These are phyloP conservation scores for Tigriopus californicus DNA, from an alignment of 2,888 invertebrate genomes.

Conservation along the genomic window DNA sequence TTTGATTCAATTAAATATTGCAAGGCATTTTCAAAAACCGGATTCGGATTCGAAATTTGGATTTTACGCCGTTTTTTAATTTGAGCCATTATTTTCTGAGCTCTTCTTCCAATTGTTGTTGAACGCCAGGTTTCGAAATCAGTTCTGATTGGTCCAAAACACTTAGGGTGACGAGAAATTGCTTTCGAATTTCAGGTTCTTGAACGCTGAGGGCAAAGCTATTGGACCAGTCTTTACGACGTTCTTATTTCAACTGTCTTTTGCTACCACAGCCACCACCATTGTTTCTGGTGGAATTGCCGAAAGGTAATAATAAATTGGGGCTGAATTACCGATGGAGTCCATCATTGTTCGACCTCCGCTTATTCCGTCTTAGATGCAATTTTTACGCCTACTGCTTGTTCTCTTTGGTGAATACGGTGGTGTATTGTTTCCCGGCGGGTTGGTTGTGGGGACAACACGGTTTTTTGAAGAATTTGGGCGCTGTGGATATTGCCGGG, in stretches of 20 bases:
- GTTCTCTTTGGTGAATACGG: constrained; percentile 69
- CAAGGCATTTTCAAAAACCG: too few relatives aligned
- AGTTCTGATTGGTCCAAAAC: too few relatives aligned
- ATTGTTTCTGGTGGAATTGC: constrained; percentile 90
- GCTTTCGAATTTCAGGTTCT: constrained; percentile 31
- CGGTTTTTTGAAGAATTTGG: constrained; percentile 61
- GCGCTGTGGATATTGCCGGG: constrained; percentile 80
- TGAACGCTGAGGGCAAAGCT: constrained; percentile 45
- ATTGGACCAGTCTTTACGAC: constrained; percentile 74
- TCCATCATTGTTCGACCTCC: too few relatives aligned
- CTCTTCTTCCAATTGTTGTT: too few relatives aligned
- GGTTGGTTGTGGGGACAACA: constrained; percentile 84
- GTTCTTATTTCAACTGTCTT: constrained; percentile 73
- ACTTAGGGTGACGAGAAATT: too few relatives aligned
- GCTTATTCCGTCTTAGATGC: constrained; percentile 69
- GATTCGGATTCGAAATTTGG: too few relatives aligned
- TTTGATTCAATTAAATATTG: too few relatives aligned
- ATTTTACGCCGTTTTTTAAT: too few relatives aligned
- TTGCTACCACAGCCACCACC: constrained; percentile 74
- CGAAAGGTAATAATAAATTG: constrained; percentile 60
- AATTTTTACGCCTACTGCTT: constrained; percentile 77
- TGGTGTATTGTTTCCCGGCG: constrained; percentile 77
- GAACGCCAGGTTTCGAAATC: too few relatives aligned
- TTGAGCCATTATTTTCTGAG: too few relatives aligned
- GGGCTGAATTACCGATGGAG: too few relatives aligned